Evolutionary conservation across 92 coral and sea anemone species (phyloP), one percentile per base, ranked within the genome.

Genomic region (Parazoanthus swiftii): DNA sequence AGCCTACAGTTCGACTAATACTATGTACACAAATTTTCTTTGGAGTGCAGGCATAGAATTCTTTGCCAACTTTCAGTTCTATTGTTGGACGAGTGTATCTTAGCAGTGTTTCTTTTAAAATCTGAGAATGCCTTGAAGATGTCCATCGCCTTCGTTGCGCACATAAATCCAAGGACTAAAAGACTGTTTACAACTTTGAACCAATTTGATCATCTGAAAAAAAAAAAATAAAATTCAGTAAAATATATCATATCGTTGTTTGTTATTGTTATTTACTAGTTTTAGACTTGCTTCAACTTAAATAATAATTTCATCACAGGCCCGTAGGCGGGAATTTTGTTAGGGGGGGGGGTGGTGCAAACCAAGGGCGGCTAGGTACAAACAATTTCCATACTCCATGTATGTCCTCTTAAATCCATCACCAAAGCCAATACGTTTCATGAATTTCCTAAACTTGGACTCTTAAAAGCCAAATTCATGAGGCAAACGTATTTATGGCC

Each of bases 201-300:
- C 81, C 81, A 77, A 77, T 77, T 77, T 77, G 46, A 42, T 77
- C 54, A 39, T 77, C 81, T 77, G 81, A 77, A 77, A 77, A 7
- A 42, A 42, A 8, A 18, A 44, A 77, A 74, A 14, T 36, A 14
- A 14, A 15, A 23, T 36, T 74, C 21, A 26, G 76, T 26, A 23
- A 15, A 26, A 26, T 15, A 3, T 13, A 29, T 7, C 3, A 39
- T 39, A 29, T 39, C 4, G 42, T 39, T 39, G 42, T 39, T 39
- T 39, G 42, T 39, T 39, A 4, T 39, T 39, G 42, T 39, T 46
- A 46, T 8, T 44, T 44, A 6, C 7, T 44, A 37, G 29, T 15
- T 33, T 4, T 15, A 7, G 25, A 76, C 14, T 35, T 29, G 23
- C 29, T 37, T 5, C 37, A 39, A 21, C 23, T 16, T 16, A 42